These are phyloP conservation scores for Mesochorus sp. DNA, from an alignment of 2,888 invertebrate species.

Conservation along the genomic window DNA sequence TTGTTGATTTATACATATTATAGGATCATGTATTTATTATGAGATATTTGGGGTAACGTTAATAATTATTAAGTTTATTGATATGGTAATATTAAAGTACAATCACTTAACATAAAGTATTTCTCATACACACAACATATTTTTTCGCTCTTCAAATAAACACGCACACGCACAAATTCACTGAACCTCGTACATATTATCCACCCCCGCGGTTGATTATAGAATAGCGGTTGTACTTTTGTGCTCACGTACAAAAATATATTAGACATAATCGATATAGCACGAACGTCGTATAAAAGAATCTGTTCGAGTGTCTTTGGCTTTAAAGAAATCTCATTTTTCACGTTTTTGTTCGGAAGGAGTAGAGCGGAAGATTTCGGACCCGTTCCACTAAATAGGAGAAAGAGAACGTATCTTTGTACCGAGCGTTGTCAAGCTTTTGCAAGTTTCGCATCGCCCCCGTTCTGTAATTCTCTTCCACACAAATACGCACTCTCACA, in stretches of 20 bases:
- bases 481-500: background rate
- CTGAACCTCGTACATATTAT: too few species aligned
- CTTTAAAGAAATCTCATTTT: background rate
- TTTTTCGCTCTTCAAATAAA: too few species aligned
- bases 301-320: background rate
- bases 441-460: slow-evolving; percentile 12
- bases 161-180: too few species aligned
- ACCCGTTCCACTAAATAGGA: background rate
- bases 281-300: background rate
- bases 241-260: background rate
- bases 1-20: too few species aligned
- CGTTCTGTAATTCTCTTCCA: background rate
- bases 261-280: background rate
- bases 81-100: too few species aligned
- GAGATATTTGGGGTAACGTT: too few species aligned
- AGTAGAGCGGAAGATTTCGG: background rate
- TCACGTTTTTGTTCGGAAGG: background rate
- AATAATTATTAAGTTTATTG: too few species aligned
- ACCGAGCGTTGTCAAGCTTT: slow-evolving; percentile 25
- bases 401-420: slow-evolving; percentile 20
- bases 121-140: too few species aligned
- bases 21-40: too few species aligned
- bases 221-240: too few species aligned
- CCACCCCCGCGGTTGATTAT: too few species aligned
- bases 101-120: too few species aligned